phyloP scores from a whole-genome alignment of 1,140 invertebrate genomes.

The Hypothenemus hampei region DNA sequence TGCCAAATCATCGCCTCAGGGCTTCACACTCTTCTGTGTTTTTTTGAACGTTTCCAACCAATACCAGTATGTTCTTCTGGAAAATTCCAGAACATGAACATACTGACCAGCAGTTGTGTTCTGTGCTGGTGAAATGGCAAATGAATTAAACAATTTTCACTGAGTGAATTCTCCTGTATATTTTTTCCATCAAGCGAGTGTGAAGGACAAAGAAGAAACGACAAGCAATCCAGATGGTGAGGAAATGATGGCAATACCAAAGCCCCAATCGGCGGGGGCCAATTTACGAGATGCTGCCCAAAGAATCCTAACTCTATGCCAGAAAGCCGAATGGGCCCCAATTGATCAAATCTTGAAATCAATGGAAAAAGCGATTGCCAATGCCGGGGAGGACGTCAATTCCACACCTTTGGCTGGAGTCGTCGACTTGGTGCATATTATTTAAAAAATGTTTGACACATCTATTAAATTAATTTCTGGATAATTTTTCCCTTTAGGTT shows the following conservation, averaged over 20 bases:
- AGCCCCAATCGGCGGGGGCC: constrained; percentile 72
- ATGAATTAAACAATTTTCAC: too few species aligned
- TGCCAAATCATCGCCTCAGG: too few species aligned
- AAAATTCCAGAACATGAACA: too few species aligned
- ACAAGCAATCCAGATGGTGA: constrained; percentile 59
- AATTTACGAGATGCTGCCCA: constrained; percentile 68
- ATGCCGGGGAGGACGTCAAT: constrained; percentile 65
- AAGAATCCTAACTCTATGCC: constrained; percentile 68
- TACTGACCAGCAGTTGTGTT: too few species aligned
- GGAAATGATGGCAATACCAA: constrained; percentile 49
- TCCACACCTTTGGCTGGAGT: constrained; percentile 70
- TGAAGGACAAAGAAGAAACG: constrained; percentile 53
- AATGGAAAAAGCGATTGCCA: constrained; percentile 74
- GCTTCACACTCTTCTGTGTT: too few species aligned
- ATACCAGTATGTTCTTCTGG: too few species aligned
- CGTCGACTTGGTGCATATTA: constrained; percentile 62
- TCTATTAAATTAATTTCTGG: too few species aligned
- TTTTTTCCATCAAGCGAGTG: too few species aligned
- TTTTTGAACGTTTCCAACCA: too few species aligned
- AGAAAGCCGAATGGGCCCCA: constrained; percentile 84
- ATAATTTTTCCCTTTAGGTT: constrained; percentile 54
- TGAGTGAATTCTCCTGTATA: too few species aligned
- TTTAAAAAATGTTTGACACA: constrained; percentile 4
- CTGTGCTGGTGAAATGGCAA: too few species aligned
- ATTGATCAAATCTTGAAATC: constrained; percentile 80